Evolutionary conservation across 2,113 vertebrate species (phyloP).

Genomic region (Lanius collurio): DNA sequence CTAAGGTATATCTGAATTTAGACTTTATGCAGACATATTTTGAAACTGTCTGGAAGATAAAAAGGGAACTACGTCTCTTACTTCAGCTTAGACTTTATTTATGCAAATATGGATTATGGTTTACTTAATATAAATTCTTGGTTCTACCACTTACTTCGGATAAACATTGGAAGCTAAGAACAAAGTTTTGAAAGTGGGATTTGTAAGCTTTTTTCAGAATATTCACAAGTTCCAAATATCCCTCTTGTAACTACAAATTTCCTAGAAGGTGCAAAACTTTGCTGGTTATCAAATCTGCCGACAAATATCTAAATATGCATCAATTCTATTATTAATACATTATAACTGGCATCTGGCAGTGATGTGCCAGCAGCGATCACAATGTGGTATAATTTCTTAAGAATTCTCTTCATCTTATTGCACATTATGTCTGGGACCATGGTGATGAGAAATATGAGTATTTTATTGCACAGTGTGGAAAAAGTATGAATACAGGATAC

Average conservation of each 20-base stretch:
- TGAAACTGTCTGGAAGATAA: not conserved
- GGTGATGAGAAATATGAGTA: not conserved
- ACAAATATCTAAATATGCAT: constrained; percentile 55
- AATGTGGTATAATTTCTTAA: not conserved
- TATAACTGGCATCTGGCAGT: constrained; percentile 30
- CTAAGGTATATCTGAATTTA: not conserved
- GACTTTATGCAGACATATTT: not conserved
- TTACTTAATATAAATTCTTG: not conserved
- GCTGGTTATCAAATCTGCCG: constrained; percentile 46
- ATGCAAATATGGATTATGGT: not conserved
- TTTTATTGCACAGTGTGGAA: not conserved
- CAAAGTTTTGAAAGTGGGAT: not conserved
- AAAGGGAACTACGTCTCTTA: not conserved
- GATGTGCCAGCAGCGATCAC: not conserved
- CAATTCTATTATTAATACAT: constrained; percentile 46
- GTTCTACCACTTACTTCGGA: not conserved
- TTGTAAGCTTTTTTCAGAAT: not conserved
- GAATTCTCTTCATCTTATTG: constrained; percentile 2
- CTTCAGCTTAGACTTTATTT: not conserved
- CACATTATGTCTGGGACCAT: not conserved
- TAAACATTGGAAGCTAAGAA: not conserved
- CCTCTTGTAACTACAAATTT: constrained; percentile 5
- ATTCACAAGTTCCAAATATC: not conserved
- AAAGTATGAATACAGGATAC: not conserved
- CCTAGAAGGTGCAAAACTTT: constrained; percentile 23